These are phyloP conservation scores for Gambusia yucatana DNA, from an alignment of 2,797 vertebrate genomes.

Conservation along the genomic window DNA sequence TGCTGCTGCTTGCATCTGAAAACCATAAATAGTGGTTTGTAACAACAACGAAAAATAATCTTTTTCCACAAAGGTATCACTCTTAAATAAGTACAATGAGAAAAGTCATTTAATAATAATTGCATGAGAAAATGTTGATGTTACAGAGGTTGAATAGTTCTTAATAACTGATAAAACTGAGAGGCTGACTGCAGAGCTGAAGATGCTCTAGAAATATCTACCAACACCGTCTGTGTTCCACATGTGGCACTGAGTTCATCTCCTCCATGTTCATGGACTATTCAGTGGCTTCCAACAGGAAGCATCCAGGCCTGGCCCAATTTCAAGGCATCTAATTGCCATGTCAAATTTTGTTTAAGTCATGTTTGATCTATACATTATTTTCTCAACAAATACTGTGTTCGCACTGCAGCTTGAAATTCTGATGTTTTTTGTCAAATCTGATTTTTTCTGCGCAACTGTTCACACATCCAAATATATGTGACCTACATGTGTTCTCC, in stretches of 20 bases:
- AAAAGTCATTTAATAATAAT: not conserved
- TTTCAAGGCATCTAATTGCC: too few species aligned
- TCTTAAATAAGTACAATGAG: not conserved
- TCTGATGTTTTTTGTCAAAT: too few species aligned
- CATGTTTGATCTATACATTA: too few species aligned
- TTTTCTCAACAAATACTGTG: too few species aligned
- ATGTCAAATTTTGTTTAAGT: too few species aligned
- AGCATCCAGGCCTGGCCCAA: not conserved
- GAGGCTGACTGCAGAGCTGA: not conserved
- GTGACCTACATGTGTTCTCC: too few species aligned
- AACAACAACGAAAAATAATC: not conserved
- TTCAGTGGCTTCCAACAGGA: not conserved
- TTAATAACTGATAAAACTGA: not conserved
- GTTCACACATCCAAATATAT: too few species aligned
- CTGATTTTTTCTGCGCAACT: too few species aligned
- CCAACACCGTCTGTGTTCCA: not conserved
- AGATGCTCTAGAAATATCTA: not conserved
- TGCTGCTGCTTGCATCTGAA: conserved; percentile 17
- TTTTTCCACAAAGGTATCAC: not conserved
- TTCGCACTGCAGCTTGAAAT: too few species aligned
- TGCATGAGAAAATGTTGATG: not conserved
- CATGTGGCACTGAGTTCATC: not conserved
- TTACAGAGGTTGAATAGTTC: not conserved
- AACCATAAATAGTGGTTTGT: not conserved
- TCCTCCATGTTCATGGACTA: not conserved